These are phyloP conservation scores for Smithornis capensis DNA, from an alignment of 2,113 vertebrate genomes.

Conservation along the genomic window DNA sequence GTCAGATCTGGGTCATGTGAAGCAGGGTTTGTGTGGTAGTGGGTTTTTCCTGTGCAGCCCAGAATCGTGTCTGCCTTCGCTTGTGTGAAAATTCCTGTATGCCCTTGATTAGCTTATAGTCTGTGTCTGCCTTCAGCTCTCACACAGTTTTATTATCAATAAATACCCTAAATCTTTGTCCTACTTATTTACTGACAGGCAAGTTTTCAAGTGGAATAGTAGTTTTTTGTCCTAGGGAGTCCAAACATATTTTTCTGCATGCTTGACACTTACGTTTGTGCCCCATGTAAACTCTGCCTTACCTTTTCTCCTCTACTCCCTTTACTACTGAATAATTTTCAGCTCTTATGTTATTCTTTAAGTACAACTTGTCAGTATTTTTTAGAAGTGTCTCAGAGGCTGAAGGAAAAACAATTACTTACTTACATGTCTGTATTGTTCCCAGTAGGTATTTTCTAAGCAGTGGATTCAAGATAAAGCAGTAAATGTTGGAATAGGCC, in stretches of 20 bases:
- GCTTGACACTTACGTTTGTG: not conserved
- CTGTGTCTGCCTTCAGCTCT: not conserved
- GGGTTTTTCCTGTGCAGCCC: not conserved
- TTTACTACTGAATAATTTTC: not conserved
- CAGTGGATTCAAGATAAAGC: not conserved
- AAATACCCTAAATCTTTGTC: not conserved
- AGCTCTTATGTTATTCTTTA: not conserved
- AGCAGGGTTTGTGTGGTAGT: not conserved
- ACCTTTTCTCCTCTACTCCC: not conserved
- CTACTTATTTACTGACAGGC: not conserved
- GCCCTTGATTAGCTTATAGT: not conserved
- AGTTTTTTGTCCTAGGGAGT: not conserved
- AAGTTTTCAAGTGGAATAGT: not conserved
- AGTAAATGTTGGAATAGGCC: not conserved
- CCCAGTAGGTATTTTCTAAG: not conserved
- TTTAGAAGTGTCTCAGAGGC: not conserved
- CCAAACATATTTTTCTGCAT: not conserved
- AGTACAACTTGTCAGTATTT: not conserved
- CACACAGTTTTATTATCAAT: not conserved
- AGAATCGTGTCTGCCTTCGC: not conserved
- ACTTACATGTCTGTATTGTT: not conserved
- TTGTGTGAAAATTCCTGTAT: not conserved
- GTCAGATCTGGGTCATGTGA: constrained; percentile 28
- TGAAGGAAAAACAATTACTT: not conserved
- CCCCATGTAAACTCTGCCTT: not conserved